A percentile compares a stretch with the other conserved stretches of the same genome.
Evolutionary conservation across 2,888 invertebrate genomes (phyloP).

Genomic region (Plutella xylostella): DNA sequence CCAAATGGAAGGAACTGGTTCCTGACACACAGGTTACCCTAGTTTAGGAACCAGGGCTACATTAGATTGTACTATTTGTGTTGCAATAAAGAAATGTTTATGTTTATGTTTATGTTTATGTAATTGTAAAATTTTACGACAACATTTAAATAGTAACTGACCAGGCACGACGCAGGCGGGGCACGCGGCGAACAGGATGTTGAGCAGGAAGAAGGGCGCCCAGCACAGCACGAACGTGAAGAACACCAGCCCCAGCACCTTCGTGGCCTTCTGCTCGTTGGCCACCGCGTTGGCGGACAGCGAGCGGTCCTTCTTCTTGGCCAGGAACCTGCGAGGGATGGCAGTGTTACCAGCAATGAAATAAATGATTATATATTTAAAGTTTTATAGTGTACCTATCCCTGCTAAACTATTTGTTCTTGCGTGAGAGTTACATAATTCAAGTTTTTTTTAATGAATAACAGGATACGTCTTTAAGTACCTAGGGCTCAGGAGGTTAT

Average conservation of each 20-base stretch:
- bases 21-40: no score
- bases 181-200: constrained; percentile 88
- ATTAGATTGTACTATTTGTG: no score
- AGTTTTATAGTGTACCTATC: no score
- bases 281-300: constrained; percentile 84
- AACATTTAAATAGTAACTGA: constrained; percentile 21
- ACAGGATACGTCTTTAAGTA: no score
- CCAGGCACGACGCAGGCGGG: constrained; percentile 82
- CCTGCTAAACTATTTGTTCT: no score
- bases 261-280: constrained; percentile 96
- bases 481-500: no score
- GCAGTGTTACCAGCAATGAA: no score
- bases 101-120: not conserved
- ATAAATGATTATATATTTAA: no score
- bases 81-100: not conserved
- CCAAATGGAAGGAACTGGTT: no score
- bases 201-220: constrained; percentile 92
- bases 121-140: not conserved
- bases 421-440: no score
- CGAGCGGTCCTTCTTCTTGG: constrained; percentile 77
- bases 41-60: not conserved
- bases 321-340: constrained; percentile 79
- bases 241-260: constrained; percentile 91
- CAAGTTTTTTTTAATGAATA: no score
- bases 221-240: constrained; percentile 93